Base-by-base conservation (phyloP, 2,113 vertebrate species). In the Hyaena hyaena region DNA sequence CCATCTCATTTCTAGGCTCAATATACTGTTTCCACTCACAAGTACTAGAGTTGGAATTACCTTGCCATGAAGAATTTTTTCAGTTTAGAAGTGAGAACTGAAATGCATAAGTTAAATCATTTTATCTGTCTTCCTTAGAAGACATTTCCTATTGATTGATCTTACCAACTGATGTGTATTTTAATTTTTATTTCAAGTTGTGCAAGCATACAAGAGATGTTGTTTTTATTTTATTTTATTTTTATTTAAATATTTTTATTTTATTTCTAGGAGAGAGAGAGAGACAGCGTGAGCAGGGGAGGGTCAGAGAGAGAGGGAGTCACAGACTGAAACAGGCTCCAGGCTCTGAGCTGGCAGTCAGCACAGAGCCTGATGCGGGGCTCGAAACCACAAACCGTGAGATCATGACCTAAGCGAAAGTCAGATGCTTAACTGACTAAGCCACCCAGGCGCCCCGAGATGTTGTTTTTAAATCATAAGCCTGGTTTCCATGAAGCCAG, bases 401-500 rank as follows among this genome's bases (percentile, higher is more conserved):
- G 39, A 39, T 39, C 39, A 39, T 39, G 39, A 39, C 39, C 39
- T 39, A 39, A 39, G 39, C 39, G 39, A 39, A 39, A 39, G 39
- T 39, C 39, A 3, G 39, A 39, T 3, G 39, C 39, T 39, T 39
- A 39, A 39, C 3, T 4, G 39, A 39, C 39, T 39, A 39, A 39
- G 39, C 39, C 39, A 39, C 39, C 39, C 39, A 39, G 39, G 39
- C 39, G 4, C 39, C 39, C 39, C 4, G 90, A 66, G 94, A 92
- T n/a, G 76, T 26, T 35, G 87, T 73, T 97, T 97, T 90, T 12
- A 85, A 91, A 95, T 85, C 31, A 88, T 4, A 92, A 94, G 35
- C 31, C 83, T 90, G 48, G n/a, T 82, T 98, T 96, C 43, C 39
- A 95, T 48, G 35, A 93, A 96, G 39, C 39, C 33, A 85, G 35